phyloP scores from a whole-genome alignment of 23 tunicate genomes.

The Ascidia mentula region DNA sequence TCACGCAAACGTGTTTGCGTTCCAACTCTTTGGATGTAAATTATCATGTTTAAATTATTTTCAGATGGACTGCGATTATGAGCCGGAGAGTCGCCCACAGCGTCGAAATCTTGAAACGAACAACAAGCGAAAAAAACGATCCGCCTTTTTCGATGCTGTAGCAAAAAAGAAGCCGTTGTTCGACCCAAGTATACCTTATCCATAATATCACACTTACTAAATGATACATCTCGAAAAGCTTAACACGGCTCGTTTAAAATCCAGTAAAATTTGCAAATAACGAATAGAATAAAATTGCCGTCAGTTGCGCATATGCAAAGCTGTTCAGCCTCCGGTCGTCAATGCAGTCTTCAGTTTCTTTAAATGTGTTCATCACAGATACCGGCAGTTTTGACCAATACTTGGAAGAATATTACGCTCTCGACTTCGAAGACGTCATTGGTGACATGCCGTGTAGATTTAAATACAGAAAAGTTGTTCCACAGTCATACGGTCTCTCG shows the following conservation, averaged over 20 bases:
- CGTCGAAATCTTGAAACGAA: background rate
- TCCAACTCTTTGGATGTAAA: no score
- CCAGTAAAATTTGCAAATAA: no score
- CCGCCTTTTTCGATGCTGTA: constrained; percentile 63
- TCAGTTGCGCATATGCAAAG: no score
- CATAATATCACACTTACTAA: background rate
- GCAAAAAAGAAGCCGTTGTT: constrained; percentile 47
- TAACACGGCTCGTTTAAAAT: no score
- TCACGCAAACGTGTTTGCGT: no score
- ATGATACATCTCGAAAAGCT: no score
- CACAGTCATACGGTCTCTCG: constrained; percentile 71
- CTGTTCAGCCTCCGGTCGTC: no score
- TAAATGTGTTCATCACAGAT: constrained; percentile 13
- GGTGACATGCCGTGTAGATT: constrained; percentile 85
- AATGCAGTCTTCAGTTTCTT: no score
- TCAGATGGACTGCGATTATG: constrained; percentile 91
- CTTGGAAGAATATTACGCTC: constrained; percentile 80
- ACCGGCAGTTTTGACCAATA: constrained; percentile 60
- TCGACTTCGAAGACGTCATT: constrained; percentile 84
- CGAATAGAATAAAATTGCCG: no score
- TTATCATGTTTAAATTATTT: no score
- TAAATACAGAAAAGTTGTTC: constrained; percentile 61
- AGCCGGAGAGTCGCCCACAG: constrained; percentile 13
- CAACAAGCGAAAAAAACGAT: constrained; percentile 23
- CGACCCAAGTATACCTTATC: constrained; percentile 39